Percentiles rank a stretch among this genome's conserved stretches.
Evolutionary conservation across 2,113 vertebrate genomes (phyloP).

Genomic region (Pimephales promelas): DNA sequence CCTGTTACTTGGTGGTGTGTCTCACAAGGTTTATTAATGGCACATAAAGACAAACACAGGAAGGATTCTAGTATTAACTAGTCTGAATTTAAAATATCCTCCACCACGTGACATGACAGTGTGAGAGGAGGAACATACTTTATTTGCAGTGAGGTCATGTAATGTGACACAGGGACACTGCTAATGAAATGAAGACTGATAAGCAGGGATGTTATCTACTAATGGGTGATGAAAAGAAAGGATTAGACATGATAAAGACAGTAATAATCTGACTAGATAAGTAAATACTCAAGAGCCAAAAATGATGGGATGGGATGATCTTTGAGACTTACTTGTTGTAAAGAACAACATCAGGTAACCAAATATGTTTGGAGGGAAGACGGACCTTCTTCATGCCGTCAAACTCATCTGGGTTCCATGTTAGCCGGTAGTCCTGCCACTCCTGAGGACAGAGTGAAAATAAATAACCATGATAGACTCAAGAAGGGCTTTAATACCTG

Average conservation of each 20-base stretch:
- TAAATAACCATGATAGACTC: neutral
- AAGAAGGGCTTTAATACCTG: neutral
- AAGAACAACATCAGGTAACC: slow-evolving; percentile 96
- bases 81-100: slow-evolving; percentile 1
- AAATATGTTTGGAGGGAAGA: slow-evolving; percentile 96
- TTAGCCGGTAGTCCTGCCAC: slow-evolving; percentile 96
- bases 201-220: neutral
- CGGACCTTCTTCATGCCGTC: slow-evolving; percentile 97
- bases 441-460: slow-evolving; percentile 76
- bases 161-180: slow-evolving; percentile 10
- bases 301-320: neutral
- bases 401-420: slow-evolving; percentile 92
- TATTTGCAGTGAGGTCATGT: slow-evolving; percentile 27
- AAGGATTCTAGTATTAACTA: slow-evolving; percentile 9
- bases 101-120: slow-evolving; percentile 4
- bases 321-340: slow-evolving; percentile 93
- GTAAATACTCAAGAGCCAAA: neutral
- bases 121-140: neutral
- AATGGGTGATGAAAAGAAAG: slow-evolving; percentile 4
- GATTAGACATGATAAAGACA: neutral
- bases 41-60: slow-evolving; percentile 3
- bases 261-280: neutral
- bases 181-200: slow-evolving; percentile 24
- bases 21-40: neutral
- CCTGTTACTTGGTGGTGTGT: neutral